Conservation (phyloP, 2,888 invertebrate genomes). For the Diplolepis rosae region DNA sequence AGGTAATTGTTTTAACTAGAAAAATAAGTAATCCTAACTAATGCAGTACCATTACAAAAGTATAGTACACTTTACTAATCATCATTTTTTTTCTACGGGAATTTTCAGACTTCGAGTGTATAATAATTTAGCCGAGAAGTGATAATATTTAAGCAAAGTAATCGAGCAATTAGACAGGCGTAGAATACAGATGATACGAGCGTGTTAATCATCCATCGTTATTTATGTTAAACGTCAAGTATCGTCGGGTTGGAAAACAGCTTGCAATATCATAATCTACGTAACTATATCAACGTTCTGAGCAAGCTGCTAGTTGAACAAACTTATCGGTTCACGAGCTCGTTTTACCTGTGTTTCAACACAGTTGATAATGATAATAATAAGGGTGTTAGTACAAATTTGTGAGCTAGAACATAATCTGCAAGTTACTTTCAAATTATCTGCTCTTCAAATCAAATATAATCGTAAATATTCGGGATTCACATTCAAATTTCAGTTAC, state of each 20-base stretch:
- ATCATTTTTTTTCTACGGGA: too few relatives aligned
- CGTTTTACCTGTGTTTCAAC: neutral
- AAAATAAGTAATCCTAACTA: too few relatives aligned
- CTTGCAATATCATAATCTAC: neutral
- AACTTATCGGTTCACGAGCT: neutral
- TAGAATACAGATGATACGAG: constrained; percentile 8
- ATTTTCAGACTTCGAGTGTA: too few relatives aligned
- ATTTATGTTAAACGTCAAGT: constrained; percentile 54
- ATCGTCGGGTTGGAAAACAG: constrained; percentile 19
- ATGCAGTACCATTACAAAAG: too few relatives aligned
- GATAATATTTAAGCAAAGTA: neutral
- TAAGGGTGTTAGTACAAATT: neutral
- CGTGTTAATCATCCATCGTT: constrained; percentile 57
- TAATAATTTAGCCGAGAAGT: too few relatives aligned
- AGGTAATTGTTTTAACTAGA: too few relatives aligned
- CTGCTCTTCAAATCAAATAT: too few relatives aligned
- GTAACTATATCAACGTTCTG: neutral
- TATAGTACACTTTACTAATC: too few relatives aligned
- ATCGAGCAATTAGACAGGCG: neutral
- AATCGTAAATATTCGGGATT: too few relatives aligned
- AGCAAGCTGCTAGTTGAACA: constrained; percentile 1
- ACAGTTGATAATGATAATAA: neutral
- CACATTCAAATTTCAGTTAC: too few relatives aligned
- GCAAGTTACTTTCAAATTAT: too few relatives aligned
- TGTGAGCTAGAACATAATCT: neutral